These are phyloP conservation scores for Ia io DNA, from an alignment of 2,113 vertebrate genomes.

Conservation along the genomic window DNA sequence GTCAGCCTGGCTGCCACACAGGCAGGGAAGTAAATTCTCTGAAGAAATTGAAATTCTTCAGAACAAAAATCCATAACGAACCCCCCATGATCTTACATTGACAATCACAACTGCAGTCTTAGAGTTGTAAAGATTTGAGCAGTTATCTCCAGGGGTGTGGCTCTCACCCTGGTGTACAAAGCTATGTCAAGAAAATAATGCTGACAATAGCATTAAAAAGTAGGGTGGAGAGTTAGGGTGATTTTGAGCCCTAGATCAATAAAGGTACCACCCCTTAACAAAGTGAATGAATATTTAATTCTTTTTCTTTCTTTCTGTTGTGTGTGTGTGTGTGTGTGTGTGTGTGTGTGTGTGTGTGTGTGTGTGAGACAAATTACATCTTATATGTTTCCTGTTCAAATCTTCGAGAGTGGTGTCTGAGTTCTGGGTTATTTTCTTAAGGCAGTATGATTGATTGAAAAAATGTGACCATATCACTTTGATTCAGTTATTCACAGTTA, in stretches of 20 bases:
- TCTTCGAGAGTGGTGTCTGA: neutral
- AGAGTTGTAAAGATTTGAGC: neutral
- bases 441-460: neutral
- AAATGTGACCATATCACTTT: neutral
- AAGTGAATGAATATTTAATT: neutral
- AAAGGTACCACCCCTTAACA: neutral
- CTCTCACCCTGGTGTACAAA: neutral
- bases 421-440: neutral
- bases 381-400: neutral
- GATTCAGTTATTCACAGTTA: neutral
- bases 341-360: too few species aligned
- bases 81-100: neutral
- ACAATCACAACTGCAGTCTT: neutral
- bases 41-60: neutral
- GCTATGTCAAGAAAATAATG: neutral
- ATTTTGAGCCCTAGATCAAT: neutral
- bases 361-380: neutral
- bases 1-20: neutral
- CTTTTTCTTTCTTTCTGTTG: neutral
- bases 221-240: neutral
- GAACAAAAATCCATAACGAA: neutral
- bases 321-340: too few species aligned
- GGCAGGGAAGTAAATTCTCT: neutral
- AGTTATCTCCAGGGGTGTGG: neutral
- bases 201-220: neutral